These are phyloP conservation scores for Pyralis farinalis DNA, from an alignment of 2,888 invertebrate genomes.

Conservation along the genomic window DNA sequence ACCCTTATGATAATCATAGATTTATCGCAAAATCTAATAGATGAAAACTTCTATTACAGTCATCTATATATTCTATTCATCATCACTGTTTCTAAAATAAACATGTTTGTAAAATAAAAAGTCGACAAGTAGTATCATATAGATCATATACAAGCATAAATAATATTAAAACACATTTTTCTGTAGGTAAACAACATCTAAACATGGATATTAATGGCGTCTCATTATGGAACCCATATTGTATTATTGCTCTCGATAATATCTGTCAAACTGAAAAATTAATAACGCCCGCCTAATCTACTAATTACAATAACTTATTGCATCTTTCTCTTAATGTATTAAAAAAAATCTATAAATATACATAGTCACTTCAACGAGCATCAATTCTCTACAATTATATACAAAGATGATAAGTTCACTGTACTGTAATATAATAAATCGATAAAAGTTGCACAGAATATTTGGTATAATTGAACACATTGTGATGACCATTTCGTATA, in stretches of 20 bases:
- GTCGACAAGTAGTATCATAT: too few species aligned
- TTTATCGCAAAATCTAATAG: too few species aligned
- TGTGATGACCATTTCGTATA: constrained; percentile 55
- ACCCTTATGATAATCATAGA: too few species aligned
- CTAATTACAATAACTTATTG: constrained; percentile 32
- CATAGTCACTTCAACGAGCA: constrained; percentile 28
- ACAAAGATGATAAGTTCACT: constrained; percentile 39
- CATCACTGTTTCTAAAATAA: too few species aligned
- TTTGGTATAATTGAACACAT: constrained; percentile 76
- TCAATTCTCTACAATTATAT: constrained; percentile 38
- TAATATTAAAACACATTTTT: too few species aligned
- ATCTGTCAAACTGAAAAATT: constrained; percentile 15
- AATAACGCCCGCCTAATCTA: constrained; percentile 17
- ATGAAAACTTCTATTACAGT: too few species aligned
- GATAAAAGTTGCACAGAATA: constrained; percentile 53
- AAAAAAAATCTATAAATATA: constrained; percentile 32
- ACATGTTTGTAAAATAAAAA: too few species aligned
- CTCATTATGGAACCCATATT: not conserved
- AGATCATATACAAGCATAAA: too few species aligned
- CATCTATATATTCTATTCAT: too few species aligned
- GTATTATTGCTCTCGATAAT: constrained; percentile 14
- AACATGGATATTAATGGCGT: too few species aligned
- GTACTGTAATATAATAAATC: constrained; percentile 40
- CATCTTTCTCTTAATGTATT: constrained; percentile 13
- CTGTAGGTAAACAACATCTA: too few species aligned